These are phyloP conservation scores for Ctenosaura bakeri DNA, from an alignment of 2,797 vertebrate species.

Conservation along the genomic window DNA sequence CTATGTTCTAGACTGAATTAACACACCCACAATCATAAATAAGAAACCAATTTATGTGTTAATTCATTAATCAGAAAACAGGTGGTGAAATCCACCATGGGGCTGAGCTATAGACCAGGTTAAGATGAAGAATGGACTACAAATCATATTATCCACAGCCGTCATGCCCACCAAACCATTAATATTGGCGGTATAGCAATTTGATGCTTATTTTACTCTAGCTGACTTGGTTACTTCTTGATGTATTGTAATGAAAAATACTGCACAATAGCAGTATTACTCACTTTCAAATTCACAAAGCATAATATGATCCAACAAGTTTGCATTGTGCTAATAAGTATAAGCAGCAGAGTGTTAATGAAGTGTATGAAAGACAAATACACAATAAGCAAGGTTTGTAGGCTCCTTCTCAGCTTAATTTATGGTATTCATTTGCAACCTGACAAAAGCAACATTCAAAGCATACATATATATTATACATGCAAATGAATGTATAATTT, in stretches of 20 bases:
- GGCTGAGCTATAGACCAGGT: too few species aligned
- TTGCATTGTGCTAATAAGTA: conserved; percentile 6
- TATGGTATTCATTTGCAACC: conserved; percentile 57
- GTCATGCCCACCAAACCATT: neutral
- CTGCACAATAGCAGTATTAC: conserved; percentile 35
- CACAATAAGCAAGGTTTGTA: conserved; percentile 43
- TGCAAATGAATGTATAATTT: conserved; percentile 67
- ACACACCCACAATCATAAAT: too few species aligned
- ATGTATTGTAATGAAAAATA: conserved; percentile 30
- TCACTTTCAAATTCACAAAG: conserved; percentile 32
- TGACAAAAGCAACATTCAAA: conserved; percentile 57
- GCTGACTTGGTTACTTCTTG: neutral
- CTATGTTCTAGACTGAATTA: too few species aligned
- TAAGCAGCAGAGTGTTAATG: conserved; percentile 35
- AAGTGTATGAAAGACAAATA: conserved; percentile 39
- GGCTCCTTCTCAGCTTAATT: conserved; percentile 46
- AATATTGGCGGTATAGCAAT: neutral
- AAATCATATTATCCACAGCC: neutral
- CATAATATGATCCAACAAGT: conserved; percentile 31
- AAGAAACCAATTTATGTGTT: too few species aligned
- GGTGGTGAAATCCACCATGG: neutral
- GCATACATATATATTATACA: conserved; percentile 63
- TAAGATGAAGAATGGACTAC: neutral
- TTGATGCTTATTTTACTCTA: neutral
- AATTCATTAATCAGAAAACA: neutral